Evolutionary conservation across 1,140 invertebrate species (phyloP), one percentile per base, ranked within the genome.

Genomic region (Leptopilina clavipes): DNA sequence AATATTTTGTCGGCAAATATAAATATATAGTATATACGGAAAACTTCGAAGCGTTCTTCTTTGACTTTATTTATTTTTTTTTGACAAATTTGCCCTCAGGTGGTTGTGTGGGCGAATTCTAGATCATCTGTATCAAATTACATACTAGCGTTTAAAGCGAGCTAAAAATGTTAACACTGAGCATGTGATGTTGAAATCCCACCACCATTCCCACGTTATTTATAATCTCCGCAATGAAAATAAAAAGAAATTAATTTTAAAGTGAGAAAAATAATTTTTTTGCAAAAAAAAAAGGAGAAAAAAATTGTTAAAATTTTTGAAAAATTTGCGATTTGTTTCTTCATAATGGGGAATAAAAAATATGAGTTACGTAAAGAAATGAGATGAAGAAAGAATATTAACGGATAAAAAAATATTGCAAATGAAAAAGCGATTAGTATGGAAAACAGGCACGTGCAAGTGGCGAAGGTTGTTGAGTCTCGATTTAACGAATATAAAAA

Each of bases 71-170:
- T 1, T 19, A 7, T 74, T 59, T 18, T 17, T 14, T 37, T 54
- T 70, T 76, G 71, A 76, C 37, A 70, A 65, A 75, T 75, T 45
- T 19, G 65, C 25, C 14, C 48, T 65, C 54, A 71, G 45, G 76
- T 65, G 54, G 12, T 52, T 75, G 77, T 71, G 80, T 83, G 77
- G 80, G 81, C 77, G 80, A 79, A 78, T 78, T 80, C 76, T 78
- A 72, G 77, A 81, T 79, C 75, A 65, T 78, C 76, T 74, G 81
- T 84, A 84, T 84, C 82, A 78, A 80, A 79, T 84, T 82, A 79
- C 82, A 76, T 59, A n/a, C n/a, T n/a, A n/a, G n/a, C 76, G 77
- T 72, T n/a, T n/a, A n/a, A n/a, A n/a, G 73, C 79, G 72, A 79
- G 76, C 80, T 80, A 84, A 82, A 82, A 82, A 82, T 84, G 52